Percentiles rank a stretch among this genome's conserved stretches.
Conservation (phyloP, 2,797 vertebrate species). For the Peromyscus aztecus region DNA sequence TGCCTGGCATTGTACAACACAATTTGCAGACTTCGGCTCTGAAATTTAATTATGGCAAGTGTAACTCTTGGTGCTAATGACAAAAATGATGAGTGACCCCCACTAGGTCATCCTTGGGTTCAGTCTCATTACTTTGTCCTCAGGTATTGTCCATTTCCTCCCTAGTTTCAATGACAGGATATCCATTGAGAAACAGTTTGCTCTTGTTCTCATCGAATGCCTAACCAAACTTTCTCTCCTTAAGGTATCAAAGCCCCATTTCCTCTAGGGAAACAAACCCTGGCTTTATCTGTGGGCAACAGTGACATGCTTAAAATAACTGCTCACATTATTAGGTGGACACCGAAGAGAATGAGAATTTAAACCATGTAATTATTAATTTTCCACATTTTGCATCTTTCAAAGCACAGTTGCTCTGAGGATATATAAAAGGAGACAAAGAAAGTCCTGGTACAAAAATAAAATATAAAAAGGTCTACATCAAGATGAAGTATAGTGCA, state of each 20-base stretch:
- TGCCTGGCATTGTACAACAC: background rate
- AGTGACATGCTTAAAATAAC: slow-evolving; percentile 50
- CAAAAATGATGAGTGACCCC: background rate
- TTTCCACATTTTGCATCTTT: slow-evolving; percentile 43
- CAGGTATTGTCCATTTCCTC: background rate
- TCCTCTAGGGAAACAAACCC: slow-evolving; percentile 19
- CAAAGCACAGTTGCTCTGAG: background rate
- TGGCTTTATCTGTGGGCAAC: background rate
- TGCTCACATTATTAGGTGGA: background rate
- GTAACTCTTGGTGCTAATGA: background rate
- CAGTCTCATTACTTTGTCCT: background rate
- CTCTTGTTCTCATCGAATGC: background rate
- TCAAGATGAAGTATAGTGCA: background rate
- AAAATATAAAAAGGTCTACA: background rate
- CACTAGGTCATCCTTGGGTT: background rate
- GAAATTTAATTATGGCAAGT: background rate
- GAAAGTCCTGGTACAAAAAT: background rate
- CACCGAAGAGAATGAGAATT: slow-evolving; percentile 42
- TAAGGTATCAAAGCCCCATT: background rate
- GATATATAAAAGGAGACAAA: background rate
- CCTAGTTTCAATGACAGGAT: background rate
- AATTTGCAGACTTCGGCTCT: background rate
- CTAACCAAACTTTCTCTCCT: background rate
- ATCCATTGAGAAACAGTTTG: background rate
- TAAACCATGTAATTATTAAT: slow-evolving; percentile 44